Evolutionary conservation across 2,797 vertebrate genomes (phyloP).

Genomic region (Pseudochirops corinnae): DNA sequence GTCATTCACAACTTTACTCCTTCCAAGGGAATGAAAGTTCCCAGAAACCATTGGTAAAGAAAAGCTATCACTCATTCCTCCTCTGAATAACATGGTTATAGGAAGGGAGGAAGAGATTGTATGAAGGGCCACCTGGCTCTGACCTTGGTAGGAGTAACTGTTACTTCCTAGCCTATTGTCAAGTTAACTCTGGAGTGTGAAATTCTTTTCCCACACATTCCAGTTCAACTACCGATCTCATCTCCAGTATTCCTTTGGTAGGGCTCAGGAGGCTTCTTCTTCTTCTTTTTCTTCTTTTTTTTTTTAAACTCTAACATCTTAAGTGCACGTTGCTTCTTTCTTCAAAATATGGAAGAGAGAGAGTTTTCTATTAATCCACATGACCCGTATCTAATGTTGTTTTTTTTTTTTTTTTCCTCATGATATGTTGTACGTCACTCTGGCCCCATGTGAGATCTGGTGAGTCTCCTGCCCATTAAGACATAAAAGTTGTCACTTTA

Average conservation of each 20-base stretch:
- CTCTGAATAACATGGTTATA: background rate
- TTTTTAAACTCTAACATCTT: background rate
- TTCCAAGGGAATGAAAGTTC: background rate
- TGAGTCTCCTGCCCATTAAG: background rate
- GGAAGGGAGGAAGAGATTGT: background rate
- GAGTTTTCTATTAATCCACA: background rate
- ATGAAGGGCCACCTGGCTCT: background rate
- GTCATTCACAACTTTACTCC: background rate
- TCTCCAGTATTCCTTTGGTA: background rate
- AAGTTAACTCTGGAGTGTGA: background rate
- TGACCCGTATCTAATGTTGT: background rate
- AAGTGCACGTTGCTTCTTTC: background rate
- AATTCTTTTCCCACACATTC: background rate
- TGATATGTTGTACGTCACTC: background rate
- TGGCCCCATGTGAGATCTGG: background rate
- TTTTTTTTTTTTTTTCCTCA: too few relatives aligned
- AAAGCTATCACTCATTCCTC: background rate
- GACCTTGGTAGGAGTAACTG: background rate
- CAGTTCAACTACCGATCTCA: background rate
- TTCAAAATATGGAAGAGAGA: background rate
- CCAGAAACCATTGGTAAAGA: background rate
- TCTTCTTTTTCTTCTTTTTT: background rate
- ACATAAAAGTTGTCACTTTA: background rate
- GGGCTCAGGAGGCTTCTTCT: background rate
- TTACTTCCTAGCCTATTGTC: background rate